Conservation (phyloP, 2,113 vertebrate species). For the Cryptotis parvus region DNA sequence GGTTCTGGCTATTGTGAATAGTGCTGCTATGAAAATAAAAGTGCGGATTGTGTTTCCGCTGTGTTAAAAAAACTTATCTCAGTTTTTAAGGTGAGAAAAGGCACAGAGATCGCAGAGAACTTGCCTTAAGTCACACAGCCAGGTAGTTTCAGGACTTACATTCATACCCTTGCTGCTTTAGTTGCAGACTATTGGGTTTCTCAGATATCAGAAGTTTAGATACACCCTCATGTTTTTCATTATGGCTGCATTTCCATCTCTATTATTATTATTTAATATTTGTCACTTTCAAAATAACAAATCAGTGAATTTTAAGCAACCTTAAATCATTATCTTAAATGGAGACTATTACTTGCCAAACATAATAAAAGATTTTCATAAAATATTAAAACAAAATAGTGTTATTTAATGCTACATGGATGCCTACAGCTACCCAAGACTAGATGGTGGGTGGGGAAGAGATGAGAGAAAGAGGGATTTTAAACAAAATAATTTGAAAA, state of each 20-base stretch:
- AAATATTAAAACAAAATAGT: slow-evolving; percentile 23
- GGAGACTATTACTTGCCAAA: slow-evolving; percentile 23
- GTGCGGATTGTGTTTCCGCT: too few relatives aligned
- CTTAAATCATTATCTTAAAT: not conserved
- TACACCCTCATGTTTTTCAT: not conserved
- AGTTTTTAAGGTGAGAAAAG: slow-evolving; percentile 35
- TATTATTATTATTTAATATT: not conserved
- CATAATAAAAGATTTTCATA: not conserved
- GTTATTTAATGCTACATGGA: not conserved
- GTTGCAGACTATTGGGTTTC: not conserved
- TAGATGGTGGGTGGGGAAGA: too few relatives aligned
- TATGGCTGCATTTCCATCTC: not conserved
- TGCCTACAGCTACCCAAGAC: not conserved
- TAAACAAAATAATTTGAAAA: not conserved
- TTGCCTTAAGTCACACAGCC: not conserved
- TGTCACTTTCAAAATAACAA: not conserved
- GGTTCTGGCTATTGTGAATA: too few relatives aligned
- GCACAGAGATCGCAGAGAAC: not conserved
- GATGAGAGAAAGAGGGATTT: not conserved
- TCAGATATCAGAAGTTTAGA: not conserved
- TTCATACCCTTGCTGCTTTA: not conserved
- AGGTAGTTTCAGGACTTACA: not conserved
- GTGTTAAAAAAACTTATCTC: too few relatives aligned
- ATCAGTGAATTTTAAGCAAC: slow-evolving; percentile 10
- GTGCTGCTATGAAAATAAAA: too few relatives aligned